These are phyloP conservation scores for Amphilophus citrinellus DNA, from an alignment of 2,113 vertebrate species.

Conservation along the genomic window DNA sequence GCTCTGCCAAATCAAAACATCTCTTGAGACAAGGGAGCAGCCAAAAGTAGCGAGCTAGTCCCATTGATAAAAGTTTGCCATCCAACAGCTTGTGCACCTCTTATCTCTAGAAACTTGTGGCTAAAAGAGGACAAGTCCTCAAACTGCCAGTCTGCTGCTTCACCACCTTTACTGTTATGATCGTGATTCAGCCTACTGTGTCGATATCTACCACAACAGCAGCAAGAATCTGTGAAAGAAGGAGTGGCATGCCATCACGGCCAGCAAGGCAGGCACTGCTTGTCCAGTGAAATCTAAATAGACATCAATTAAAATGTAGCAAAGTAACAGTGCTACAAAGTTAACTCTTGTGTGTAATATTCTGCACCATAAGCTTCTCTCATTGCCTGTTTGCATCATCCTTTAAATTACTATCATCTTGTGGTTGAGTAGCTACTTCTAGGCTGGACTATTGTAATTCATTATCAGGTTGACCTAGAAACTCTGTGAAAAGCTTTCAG, in stretches of 20 bases:
- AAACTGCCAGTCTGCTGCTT: not conserved
- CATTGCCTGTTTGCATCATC: not conserved
- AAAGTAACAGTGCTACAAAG: not conserved
- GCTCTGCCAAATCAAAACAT: too few relatives aligned
- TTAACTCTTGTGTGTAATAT: not conserved
- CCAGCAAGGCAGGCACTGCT: not conserved
- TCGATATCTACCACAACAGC: rapidly evolving
- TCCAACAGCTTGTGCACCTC: not conserved
- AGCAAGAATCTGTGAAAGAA: not conserved
- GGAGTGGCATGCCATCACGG: not conserved
- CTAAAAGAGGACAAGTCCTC: not conserved
- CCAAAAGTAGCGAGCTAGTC: not conserved
- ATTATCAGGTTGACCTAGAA: too few relatives aligned
- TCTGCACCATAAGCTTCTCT: not conserved
- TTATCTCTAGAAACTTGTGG: not conserved
- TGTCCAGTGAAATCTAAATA: not conserved
- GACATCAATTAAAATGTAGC: not conserved
- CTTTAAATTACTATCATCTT: not conserved
- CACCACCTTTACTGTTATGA: not conserved
- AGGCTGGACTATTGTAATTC: too few relatives aligned
- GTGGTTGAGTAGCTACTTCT: not conserved
- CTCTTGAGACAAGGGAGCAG: too few relatives aligned
- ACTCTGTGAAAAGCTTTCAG: too few relatives aligned
- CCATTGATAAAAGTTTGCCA: rapidly evolving
- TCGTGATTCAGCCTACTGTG: not conserved